phyloP scores from a whole-genome alignment of 35 echinoderm and acorn worm species.

The Strongylocentrotus purpuratus region DNA sequence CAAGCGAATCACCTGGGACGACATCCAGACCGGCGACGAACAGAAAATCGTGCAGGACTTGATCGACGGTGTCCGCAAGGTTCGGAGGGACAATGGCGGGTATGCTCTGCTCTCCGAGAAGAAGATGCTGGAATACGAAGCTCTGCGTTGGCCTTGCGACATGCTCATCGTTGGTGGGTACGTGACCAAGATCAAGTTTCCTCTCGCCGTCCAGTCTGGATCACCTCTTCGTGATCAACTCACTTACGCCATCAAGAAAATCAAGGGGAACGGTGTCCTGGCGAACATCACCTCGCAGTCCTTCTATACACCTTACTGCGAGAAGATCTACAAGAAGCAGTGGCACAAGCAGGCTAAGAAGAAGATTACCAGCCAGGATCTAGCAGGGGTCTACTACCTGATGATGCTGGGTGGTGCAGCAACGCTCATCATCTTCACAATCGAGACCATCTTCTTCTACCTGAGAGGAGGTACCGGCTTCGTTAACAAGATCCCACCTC shows the following conservation, averaged over 20 bases:
- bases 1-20: constrained; percentile 48
- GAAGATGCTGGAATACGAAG: constrained; percentile 67
- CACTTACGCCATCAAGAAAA: constrained; percentile 69
- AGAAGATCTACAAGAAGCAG: constrained; percentile 49
- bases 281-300: constrained; percentile 55
- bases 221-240: constrained; percentile 89
- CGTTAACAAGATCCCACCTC: not conserved
- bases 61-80: constrained; percentile 64
- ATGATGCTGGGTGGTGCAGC: constrained; percentile 69
- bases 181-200: constrained; percentile 62
- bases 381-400: constrained; percentile 81
- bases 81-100: constrained; percentile 69
- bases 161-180: constrained; percentile 67
- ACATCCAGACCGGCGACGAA: constrained; percentile 62
- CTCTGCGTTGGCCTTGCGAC: constrained; percentile 67
- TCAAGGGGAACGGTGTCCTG: constrained; percentile 61
- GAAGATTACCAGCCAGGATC: constrained; percentile 75
- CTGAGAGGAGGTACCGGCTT: constrained; percentile 1
- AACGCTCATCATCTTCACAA: constrained; percentile 70
- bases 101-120: constrained; percentile 82
- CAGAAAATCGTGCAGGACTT: constrained; percentile 62
- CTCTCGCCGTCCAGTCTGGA: constrained; percentile 81
- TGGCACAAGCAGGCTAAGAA: constrained; percentile 79
- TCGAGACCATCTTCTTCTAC: constrained; percentile 65
- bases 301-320: constrained; percentile 51